These are phyloP conservation scores for Micromys minutus DNA, from an alignment of 2,113 vertebrate genomes.

Conservation along the genomic window DNA sequence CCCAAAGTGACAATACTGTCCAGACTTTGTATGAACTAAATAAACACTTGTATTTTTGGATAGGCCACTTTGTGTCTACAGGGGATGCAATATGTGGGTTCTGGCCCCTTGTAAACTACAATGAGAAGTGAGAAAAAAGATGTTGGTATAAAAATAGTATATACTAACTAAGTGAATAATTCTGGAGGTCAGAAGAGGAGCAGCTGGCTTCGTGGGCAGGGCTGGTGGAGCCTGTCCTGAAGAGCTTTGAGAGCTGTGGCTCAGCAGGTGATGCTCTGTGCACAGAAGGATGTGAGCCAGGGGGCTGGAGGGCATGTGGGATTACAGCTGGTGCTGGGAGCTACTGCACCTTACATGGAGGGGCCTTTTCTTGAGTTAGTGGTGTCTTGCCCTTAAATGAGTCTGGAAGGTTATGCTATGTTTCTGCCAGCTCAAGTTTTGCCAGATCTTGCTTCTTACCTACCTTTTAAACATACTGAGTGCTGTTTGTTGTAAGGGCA, in stretches of 20 bases:
- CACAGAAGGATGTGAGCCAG: neutral
- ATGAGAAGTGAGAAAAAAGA: slow-evolving; percentile 25
- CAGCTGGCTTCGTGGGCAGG: neutral
- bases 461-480: slow-evolving; percentile 25
- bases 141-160: slow-evolving; percentile 4
- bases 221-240: neutral
- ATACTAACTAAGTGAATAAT: neutral
- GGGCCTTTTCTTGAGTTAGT: neutral
- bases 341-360: neutral
- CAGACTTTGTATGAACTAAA: slow-evolving; percentile 4
- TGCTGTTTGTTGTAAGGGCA: neutral
- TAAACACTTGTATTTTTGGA: neutral
- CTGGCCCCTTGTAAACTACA: slow-evolving; percentile 8
- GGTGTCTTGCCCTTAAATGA: neutral
- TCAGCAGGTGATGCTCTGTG: neutral
- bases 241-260: neutral
- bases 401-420: neutral
- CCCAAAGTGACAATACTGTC: neutral
- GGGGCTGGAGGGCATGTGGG: neutral
- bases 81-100: neutral
- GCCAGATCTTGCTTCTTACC: neutral
- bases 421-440: neutral
- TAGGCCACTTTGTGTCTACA: neutral
- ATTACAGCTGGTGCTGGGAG: neutral
- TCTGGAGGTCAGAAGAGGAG: slow-evolving; percentile 4